A percentile compares a stretch with the other conserved stretches of the same genome.
These are phyloP conservation scores for Macrotis lagotis DNA, from an alignment of 2,113 vertebrate genomes.

Conservation along the genomic window DNA sequence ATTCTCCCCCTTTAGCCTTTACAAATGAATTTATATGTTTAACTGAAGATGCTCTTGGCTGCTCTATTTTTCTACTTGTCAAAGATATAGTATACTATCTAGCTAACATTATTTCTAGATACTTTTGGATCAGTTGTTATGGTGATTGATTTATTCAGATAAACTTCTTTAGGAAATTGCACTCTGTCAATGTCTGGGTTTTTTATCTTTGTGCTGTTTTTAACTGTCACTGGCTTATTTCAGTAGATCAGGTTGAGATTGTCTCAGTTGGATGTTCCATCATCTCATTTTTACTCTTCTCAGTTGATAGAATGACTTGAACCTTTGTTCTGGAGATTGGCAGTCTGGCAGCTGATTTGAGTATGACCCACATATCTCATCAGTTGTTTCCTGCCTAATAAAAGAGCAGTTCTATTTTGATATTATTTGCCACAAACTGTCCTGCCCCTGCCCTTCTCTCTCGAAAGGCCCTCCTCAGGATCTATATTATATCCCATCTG, in stretches of 20 bases:
- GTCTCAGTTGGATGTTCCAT: background rate
- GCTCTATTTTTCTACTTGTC: background rate
- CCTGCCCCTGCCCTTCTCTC: background rate
- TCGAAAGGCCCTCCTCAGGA: background rate
- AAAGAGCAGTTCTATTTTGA: background rate
- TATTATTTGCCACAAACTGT: background rate
- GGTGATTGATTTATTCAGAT: background rate
- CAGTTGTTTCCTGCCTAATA: background rate
- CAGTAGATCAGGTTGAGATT: background rate
- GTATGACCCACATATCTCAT: background rate
- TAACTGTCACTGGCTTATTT: background rate
- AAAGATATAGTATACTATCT: background rate
- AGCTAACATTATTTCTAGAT: background rate
- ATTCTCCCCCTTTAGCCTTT: background rate
- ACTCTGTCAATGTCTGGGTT: background rate
- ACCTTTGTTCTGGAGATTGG: background rate
- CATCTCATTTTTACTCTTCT: background rate
- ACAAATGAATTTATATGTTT: background rate
- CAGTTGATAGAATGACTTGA: background rate
- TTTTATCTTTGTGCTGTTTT: background rate
- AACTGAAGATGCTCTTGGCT: background rate
- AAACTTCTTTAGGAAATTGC: background rate
- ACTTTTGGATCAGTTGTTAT: background rate
- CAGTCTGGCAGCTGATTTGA: background rate
- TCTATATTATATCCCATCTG: background rate